Percentiles rank a stretch among this genome's conserved stretches.
Evolutionary conservation across 2,113 vertebrate genomes (phyloP).

Genomic region (Tychaedon coryphoeus): DNA sequence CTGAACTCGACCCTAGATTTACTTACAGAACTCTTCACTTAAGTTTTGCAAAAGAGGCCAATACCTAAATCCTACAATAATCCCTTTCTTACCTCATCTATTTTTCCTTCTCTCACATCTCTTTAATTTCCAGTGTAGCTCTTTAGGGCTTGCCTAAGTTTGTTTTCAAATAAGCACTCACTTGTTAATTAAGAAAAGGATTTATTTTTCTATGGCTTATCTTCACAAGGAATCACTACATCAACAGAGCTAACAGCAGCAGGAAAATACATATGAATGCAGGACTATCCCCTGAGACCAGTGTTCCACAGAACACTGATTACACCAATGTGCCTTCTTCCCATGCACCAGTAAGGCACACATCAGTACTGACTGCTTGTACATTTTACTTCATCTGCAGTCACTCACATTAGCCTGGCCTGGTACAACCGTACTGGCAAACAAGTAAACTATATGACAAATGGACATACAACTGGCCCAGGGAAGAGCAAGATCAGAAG

Average conservation of each 20-base stretch:
- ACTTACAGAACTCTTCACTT: not conserved
- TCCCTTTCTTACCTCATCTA: not conserved
- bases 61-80: not conserved
- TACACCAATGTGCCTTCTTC: fast-evolving
- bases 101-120: not conserved
- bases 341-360: fast-evolving
- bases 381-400: not conserved
- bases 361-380: fast-evolving
- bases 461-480: fast-evolving
- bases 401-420: fast-evolving
- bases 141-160: not conserved
- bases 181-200: not conserved
- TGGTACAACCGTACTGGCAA: fast-evolving
- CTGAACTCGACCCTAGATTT: not conserved
- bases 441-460: fast-evolving
- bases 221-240: not conserved
- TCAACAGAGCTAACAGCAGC: not conserved
- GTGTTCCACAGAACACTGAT: not conserved
- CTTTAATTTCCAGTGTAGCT: not conserved
- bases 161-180: not conserved
- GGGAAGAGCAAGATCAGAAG: not conserved
- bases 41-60: not conserved
- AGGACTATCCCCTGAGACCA: not conserved
- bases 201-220: conserved; percentile 1
- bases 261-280: not conserved